Evolutionary conservation across 1,140 invertebrate species (phyloP), one percentile per base, ranked within the genome.

Genomic region (Dinoponera quadriceps): DNA sequence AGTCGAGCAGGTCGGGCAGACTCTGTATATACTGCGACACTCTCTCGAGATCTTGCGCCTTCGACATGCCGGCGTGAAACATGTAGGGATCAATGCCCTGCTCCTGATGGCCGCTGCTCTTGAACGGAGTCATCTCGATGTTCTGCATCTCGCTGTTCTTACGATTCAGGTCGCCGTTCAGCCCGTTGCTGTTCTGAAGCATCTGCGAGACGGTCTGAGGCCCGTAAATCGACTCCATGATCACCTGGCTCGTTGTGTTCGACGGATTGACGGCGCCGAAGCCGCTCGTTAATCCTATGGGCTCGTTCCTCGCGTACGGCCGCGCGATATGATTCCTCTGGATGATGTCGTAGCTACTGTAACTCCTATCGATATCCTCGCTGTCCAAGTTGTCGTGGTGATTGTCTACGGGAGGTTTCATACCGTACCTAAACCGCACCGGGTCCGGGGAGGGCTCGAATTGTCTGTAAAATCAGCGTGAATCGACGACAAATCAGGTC

Each of bases 11-110:
- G 69, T 93, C 94, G 0, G 94, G 93, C 27, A 94, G 71, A 83
- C 92, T 94, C 68, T 94, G 92, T 16, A 93, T 92, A 54, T 93
- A 93, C 22, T 94, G 93, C 0, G 92, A 93, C 22, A 93, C 92
- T 33, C 92, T 89, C 54, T 93, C 93, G n/a, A 93, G 84, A 44
- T 90, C 90, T 51, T 92, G 87, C 0, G 88, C 59, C 63, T 88
- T 81, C 4, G 78, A 73, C 0, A 82, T 20, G 18, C 22, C 29
- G 63, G 55, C 20, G 3, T 62, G 54, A n/a, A 74, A 86, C 29
- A 74, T 27, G 49, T 88, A 89, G 5, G 85, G 57, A 51, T 59
- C 78, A 13, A 86, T 68, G 62, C 80, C 57, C 13, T n/a, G n/a
- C n/a, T 89, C 78, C 55, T 89, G 87, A 16, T 82, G 51, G 29